Evolutionary conservation across 2,888 invertebrate species (phyloP).

Genomic region (Drosophila colorata): DNA sequence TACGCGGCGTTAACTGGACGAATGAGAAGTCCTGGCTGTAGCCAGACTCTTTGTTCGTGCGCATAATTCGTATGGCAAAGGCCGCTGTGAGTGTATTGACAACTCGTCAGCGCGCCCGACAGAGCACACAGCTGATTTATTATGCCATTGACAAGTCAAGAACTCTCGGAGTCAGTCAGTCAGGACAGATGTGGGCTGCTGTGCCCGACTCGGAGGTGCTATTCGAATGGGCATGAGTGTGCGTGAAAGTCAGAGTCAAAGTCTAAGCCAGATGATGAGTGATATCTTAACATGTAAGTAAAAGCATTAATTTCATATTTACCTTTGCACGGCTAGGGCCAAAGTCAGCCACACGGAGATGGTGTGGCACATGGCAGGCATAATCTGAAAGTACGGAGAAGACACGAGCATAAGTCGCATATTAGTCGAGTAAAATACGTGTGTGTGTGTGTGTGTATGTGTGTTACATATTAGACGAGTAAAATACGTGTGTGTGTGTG

Average conservation of each 20-base stretch:
- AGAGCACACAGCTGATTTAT: slow-evolving; percentile 58
- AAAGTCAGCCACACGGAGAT: slow-evolving; percentile 97
- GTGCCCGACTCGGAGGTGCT: neutral
- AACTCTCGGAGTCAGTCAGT: slow-evolving; percentile 25
- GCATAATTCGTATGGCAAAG: slow-evolving; percentile 40
- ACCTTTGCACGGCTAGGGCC: slow-evolving; percentile 94
- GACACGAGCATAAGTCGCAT: slow-evolving; percentile 5
- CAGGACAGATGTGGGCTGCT: slow-evolving; percentile 15
- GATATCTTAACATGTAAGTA: slow-evolving; percentile 5
- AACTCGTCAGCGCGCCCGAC: slow-evolving; percentile 27
- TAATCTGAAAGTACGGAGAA: slow-evolving; percentile 77
- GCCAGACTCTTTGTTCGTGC: slow-evolving; percentile 1
- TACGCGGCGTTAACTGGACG: slow-evolving; percentile 47
- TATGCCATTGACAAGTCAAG: slow-evolving; percentile 69
- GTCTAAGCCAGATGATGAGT: slow-evolving; percentile 4
- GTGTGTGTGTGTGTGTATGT: neutral
- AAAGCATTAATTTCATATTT: slow-evolving; percentile 57
- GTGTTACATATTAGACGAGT: neutral
- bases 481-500: neutral
- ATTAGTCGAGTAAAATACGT: neutral
- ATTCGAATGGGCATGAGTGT: neutral
- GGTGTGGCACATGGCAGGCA: slow-evolving; percentile 96
- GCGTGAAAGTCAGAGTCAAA: neutral
- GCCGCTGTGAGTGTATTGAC: slow-evolving; percentile 35
- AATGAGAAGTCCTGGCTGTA: neutral